Base-by-base conservation (phyloP, 2,113 vertebrate genomes). In the Grus americana region DNA sequence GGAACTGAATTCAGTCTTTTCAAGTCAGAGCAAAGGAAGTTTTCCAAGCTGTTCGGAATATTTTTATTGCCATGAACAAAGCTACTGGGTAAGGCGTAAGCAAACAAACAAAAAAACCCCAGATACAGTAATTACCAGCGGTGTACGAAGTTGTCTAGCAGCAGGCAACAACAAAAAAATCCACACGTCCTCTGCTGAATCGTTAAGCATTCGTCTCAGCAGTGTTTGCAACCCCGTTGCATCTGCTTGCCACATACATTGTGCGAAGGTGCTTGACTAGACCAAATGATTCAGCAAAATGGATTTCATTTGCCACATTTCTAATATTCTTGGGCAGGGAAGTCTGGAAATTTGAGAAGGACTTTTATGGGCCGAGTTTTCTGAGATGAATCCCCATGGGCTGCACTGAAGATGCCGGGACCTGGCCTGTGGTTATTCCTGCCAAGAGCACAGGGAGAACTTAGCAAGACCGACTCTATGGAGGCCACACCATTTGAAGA, bases 1-100 rank as follows among this genome's bases (percentile, higher is more conserved):
- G 78, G 57, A 95, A 61, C 32, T 61, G 52, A 86, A 72, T 59
- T 75, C 68, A 84, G 36, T 44, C 49, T 92, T 94, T 94, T 88
- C 83, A 81, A 93, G 65, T 92, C 44, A 93, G 90, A 96, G 83
- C 38, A 90, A 96, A 92, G 71, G 82, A 93, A 86, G 55, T 65
- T 95, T 88, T 85, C 63, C 58, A 92, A 82, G 94, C 72, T 86
- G 62, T 79, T 93, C 0, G 1, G 80, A 89, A 78, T 92, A 91
- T 61, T 93, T 90, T 82, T 93, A 81, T 61, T 94, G 89, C 65
- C 42, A 70, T 1, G 30, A 96, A 86, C 66, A 95, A 95, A 97
- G 88, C 74, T 95, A 82, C 71, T 47, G 67, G 71, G 67, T 74
- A 81, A 92, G 74, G 47, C 9, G 1, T 52, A 68, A 94, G 57